Conservation (phyloP, 2,888 invertebrate genomes). For the Oligia latruncula region DNA sequence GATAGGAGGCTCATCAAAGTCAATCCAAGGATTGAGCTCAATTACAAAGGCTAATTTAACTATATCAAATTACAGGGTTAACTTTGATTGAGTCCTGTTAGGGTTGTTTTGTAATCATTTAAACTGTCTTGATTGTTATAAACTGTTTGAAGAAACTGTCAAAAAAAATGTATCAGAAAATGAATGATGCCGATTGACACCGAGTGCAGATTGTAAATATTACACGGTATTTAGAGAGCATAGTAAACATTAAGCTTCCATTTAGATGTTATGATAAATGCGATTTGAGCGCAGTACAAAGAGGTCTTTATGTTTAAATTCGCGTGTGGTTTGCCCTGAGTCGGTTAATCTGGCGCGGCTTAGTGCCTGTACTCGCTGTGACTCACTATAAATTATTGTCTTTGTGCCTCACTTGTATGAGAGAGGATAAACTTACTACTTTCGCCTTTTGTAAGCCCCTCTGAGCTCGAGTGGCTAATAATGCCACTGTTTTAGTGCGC, state of each 20-base stretch:
- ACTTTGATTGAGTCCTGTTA: slow-evolving; percentile 20
- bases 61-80: slow-evolving; percentile 35
- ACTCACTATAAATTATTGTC: slow-evolving; percentile 83
- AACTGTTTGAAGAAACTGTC: neutral
- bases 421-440: slow-evolving; percentile 76
- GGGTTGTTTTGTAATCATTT: slow-evolving; percentile 7
- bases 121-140: neutral
- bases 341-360: slow-evolving; percentile 79
- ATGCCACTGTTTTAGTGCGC: slow-evolving; percentile 58
- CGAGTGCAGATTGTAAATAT: slow-evolving; percentile 44
- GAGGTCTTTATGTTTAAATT: slow-evolving; percentile 75
- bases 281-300: slow-evolving; percentile 69
- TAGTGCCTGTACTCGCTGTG: slow-evolving; percentile 76
- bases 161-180: neutral
- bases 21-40: slow-evolving; percentile 41
- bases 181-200: slow-evolving; percentile 14
- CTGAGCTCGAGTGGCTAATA: slow-evolving; percentile 63
- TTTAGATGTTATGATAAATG: slow-evolving; percentile 68
- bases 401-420: slow-evolving; percentile 78
- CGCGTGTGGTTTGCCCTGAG: slow-evolving; percentile 78
- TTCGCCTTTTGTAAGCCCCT: slow-evolving; percentile 68
- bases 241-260: slow-evolving; percentile 51
- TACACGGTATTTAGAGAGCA: slow-evolving; percentile 37
- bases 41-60: slow-evolving; percentile 50
- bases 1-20: slow-evolving; percentile 45